Evolutionary conservation across 2,797 vertebrate genomes (phyloP).

Genomic region (Mus minutoides): DNA sequence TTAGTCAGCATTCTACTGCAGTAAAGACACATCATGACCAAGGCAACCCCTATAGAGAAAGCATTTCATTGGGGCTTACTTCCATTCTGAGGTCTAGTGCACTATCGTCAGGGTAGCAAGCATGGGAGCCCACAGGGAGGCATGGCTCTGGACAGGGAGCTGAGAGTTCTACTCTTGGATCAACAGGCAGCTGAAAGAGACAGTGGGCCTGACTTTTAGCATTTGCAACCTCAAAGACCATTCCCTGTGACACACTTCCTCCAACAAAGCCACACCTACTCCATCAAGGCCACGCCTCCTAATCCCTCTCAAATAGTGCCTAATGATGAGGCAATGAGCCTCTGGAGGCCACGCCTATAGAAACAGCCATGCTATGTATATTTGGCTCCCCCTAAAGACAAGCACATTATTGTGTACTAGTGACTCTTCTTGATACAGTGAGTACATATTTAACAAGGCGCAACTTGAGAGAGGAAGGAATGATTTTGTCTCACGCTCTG

Average conservation of each 20-base stretch:
- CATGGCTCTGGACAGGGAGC: background rate
- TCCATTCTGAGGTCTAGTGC: background rate
- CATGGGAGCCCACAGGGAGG: background rate
- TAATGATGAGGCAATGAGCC: too few relatives aligned
- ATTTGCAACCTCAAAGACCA: background rate
- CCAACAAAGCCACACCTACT: background rate
- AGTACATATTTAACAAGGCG: background rate
- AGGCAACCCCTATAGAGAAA: background rate
- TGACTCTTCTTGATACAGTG: background rate
- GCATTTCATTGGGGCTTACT: background rate
- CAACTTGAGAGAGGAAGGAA: background rate
- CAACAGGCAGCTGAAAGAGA: background rate
- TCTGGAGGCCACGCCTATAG: background rate
- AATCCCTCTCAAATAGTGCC: background rate
- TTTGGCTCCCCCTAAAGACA: background rate
- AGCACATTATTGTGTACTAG: background rate
- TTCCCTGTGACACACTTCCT: background rate
- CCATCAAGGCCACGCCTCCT: background rate
- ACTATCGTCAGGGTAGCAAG: background rate
- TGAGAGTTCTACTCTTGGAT: background rate
- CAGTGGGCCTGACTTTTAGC: background rate
- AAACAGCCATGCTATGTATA: rapidly evolving
- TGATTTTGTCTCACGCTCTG: background rate
- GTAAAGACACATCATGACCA: background rate
- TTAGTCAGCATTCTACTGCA: background rate